A percentile compares a stretch with the other conserved stretches of the same genome.
Conservation (phyloP, 1,140 invertebrate species). For the Pantala flavescens region DNA sequence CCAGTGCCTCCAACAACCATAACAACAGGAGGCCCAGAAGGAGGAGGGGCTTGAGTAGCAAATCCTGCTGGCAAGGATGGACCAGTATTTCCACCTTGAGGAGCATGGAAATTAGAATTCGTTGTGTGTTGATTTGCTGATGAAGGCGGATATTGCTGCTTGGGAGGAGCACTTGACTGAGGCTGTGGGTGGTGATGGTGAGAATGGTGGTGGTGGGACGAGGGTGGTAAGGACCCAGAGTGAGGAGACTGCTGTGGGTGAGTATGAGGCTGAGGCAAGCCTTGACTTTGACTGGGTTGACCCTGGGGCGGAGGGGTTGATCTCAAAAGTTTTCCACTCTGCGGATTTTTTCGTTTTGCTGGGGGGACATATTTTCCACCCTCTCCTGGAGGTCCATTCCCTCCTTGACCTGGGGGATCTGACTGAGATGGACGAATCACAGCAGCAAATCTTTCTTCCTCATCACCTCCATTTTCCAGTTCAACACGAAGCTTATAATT, state of each 20-base stretch:
- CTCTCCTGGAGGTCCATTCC: conserved; percentile 25
- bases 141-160: not conserved
- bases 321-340: conserved; percentile 41
- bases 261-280: conserved; percentile 35
- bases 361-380: conserved; percentile 64
- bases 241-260: conserved; percentile 30
- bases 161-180: not conserved
- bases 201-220: conserved; percentile 15
- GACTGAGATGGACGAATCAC: conserved; percentile 42
- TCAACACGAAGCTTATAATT: conserved; percentile 67
- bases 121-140: not conserved
- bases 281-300: conserved; percentile 11
- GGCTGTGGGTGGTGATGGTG: conserved; percentile 11
- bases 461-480: conserved; percentile 85
- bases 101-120: not conserved
- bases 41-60: not conserved
- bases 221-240: not conserved
- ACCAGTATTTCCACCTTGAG: not conserved
- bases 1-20: not conserved
- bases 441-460: conserved; percentile 66
- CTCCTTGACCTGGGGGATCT: conserved; percentile 12
- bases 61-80: not conserved
- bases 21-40: not conserved
- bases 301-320: conserved; percentile 40
- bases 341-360: conserved; percentile 57